Evolutionary conservation across 2,113 vertebrate species (phyloP).

Genomic region (Carassius auratus): DNA sequence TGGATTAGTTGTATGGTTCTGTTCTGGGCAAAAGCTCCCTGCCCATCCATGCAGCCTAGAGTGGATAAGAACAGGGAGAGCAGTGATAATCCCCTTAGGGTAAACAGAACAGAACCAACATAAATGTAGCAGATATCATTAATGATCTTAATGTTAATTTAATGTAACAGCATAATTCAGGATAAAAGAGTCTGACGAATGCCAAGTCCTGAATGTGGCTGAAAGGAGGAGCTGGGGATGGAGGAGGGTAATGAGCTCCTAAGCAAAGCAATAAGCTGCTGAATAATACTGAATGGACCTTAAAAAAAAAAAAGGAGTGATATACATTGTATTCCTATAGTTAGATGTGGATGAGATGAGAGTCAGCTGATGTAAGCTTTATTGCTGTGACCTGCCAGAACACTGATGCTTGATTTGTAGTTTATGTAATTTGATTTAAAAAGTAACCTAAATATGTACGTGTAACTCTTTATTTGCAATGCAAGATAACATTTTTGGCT

Average conservation of each 20-base stretch:
- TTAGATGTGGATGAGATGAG: not conserved
- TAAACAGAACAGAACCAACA: not conserved
- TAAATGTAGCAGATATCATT: not conserved
- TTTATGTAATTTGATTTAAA: not conserved
- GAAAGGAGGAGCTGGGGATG: not conserved
- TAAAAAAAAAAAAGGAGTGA: not conserved
- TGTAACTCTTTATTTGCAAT: not conserved
- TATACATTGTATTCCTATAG: not conserved
- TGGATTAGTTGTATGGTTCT: not conserved
- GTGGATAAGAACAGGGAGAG: not conserved
- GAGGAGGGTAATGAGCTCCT: not conserved
- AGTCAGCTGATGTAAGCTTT: not conserved
- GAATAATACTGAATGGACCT: not conserved
- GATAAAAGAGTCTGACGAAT: too few species aligned
- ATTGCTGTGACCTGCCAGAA: not conserved
- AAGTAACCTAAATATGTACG: not conserved
- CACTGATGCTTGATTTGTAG: not conserved
- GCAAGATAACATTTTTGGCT: not conserved
- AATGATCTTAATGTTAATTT: not conserved
- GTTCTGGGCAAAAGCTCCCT: not conserved
- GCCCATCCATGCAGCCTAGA: not conserved
- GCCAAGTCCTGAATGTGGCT: not conserved
- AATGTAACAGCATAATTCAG: not conserved
- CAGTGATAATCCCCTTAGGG: not conserved
- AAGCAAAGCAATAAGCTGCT: too few species aligned